Evolutionary conservation across 30 jellyfish, hydroid and myxozoan species (phyloP).

Genomic region (Aurelia sp.): DNA sequence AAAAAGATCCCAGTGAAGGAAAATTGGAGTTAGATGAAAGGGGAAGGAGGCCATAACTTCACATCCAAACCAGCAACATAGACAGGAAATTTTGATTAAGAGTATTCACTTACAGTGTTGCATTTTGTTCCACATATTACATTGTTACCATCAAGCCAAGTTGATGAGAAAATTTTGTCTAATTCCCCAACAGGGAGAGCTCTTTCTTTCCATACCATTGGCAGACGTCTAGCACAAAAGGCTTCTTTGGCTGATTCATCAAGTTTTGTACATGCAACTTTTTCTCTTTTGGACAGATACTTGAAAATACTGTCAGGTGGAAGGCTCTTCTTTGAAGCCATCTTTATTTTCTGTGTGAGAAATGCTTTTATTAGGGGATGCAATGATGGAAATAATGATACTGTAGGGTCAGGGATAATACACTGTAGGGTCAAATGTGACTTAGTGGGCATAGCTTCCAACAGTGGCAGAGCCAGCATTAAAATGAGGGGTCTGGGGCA

Average conservation of each 20-base stretch:
- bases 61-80: too few species aligned
- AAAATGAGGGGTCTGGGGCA: too few species aligned
- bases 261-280: conserved; percentile 18
- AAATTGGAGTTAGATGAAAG: too few species aligned
- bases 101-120: conserved; percentile 73
- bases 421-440: too few species aligned
- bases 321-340: conserved; percentile 9
- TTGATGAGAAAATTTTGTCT: conserved; percentile 93
- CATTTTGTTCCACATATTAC: conserved; percentile 98
- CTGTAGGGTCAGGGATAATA: too few species aligned
- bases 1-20: too few species aligned
- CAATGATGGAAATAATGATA: too few species aligned
- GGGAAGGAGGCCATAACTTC: too few species aligned
- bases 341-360: background rate
- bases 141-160: conserved; percentile 91
- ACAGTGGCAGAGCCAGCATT: too few species aligned
- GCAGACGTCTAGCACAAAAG: conserved; percentile 79
- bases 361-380: too few species aligned
- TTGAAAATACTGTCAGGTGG: conserved; percentile 51
- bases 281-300: conserved; percentile 70
- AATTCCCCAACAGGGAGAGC: conserved; percentile 84
- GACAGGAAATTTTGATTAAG: too few species aligned
- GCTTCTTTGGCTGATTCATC: conserved; percentile 60
- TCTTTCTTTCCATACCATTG: conserved; percentile 73
- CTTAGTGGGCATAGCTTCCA: too few species aligned